Percentiles rank a stretch among this genome's conserved stretches.
These are phyloP conservation scores for Parelbella ahira DNA, from an alignment of 2,888 invertebrate genomes.

Conservation along the genomic window DNA sequence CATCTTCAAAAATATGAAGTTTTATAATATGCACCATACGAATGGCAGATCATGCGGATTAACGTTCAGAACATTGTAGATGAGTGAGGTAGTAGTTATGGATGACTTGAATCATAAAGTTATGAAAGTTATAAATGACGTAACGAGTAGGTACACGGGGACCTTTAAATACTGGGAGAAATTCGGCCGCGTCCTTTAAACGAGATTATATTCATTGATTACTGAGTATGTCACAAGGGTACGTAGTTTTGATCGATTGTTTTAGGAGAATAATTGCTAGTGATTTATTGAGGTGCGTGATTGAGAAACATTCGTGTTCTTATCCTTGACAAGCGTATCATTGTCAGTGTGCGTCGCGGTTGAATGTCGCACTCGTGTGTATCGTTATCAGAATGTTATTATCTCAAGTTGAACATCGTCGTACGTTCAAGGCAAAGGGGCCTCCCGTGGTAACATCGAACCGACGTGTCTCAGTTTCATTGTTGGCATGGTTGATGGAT, in stretches of 20 bases:
- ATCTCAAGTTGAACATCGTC: too few species aligned
- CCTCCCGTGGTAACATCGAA: conserved; percentile 43
- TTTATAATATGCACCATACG: conserved; percentile 14
- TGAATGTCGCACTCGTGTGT: too few species aligned
- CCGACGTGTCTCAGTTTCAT: conserved; percentile 55
- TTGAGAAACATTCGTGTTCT: not conserved
- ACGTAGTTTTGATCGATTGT: conserved; percentile 2
- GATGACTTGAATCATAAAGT: conserved; percentile 45
- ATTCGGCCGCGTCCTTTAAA: conserved; percentile 43
- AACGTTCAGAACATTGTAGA: conserved; percentile 8
- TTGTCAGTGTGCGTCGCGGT: conserved; percentile 7
- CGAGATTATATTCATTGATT: conserved; percentile 29
- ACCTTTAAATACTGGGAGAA: conserved; percentile 43
- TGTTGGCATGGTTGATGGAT: conserved; percentile 68
- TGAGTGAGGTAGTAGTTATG: conserved; percentile 25
- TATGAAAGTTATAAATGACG: conserved; percentile 43
- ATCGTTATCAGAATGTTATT: too few species aligned
- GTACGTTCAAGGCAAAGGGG: conserved; percentile 23
- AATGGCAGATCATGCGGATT: conserved; percentile 20
- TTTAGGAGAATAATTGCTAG: not conserved
- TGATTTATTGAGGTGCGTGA: conserved; percentile 5
- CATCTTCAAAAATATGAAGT: too few species aligned
- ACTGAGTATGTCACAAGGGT: conserved; percentile 4
- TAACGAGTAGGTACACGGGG: conserved; percentile 41
- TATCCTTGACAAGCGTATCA: conserved; percentile 1